These are phyloP conservation scores for Sibirionetta formosa DNA, from an alignment of 2,797 vertebrate species.

Conservation along the genomic window DNA sequence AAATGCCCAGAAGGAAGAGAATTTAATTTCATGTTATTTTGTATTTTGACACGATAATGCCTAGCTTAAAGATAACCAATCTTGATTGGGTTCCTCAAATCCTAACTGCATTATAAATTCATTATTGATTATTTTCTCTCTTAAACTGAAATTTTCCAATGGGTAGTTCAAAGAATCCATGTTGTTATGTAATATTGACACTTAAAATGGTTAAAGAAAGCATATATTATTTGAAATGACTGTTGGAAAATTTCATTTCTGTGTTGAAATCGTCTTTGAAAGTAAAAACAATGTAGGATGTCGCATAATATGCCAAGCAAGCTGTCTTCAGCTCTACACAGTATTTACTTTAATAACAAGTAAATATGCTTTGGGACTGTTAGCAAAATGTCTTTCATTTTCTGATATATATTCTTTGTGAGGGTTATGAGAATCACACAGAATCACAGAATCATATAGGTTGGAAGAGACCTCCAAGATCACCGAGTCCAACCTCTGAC, in stretches of 20 bases:
- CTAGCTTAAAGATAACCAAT: background rate
- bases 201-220: background rate
- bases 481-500: no score
- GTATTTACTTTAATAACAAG: background rate
- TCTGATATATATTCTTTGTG: background rate
- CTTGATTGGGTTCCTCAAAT: constrained; percentile 3
- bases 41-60: constrained; percentile 46
- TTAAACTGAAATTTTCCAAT: constrained; percentile 40
- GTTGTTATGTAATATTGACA: background rate
- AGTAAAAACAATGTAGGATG: background rate
- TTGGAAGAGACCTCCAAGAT: no score
- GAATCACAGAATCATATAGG: no score
- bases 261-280: accelerated
- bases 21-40: constrained; percentile 22
- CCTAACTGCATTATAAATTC: constrained; percentile 23
- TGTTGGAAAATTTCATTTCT: background rate
- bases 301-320: background rate
- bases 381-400: background rate
- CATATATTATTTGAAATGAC: background rate
- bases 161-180: background rate
- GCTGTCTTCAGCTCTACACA: background rate
- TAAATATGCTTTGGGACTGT: background rate
- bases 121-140: constrained; percentile 14
- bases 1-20: background rate
- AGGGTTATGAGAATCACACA: background rate